Evolutionary conservation across 2,113 vertebrate genomes (phyloP).

Genomic region (Amphilophus citrinellus): DNA sequence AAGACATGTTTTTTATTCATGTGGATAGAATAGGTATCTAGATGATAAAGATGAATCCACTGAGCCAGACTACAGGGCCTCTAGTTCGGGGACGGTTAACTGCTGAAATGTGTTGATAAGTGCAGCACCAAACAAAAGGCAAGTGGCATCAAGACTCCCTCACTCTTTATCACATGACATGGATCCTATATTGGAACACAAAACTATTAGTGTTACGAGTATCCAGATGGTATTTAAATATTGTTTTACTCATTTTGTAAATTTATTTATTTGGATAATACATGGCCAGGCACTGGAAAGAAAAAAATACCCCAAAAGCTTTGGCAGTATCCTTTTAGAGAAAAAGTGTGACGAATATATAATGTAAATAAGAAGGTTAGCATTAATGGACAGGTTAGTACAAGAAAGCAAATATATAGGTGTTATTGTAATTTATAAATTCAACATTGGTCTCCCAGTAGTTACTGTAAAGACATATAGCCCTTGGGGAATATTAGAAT

Average conservation of each 20-base stretch:
- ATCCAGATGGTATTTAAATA: conserved; percentile 10
- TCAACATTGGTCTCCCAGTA: neutral
- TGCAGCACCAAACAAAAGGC: neutral
- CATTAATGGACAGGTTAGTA: neutral
- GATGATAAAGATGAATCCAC: conserved; percentile 29
- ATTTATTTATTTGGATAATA: conserved; percentile 10
- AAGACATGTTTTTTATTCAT: conserved; percentile 58
- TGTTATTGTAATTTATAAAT: neutral
- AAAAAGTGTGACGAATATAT: neutral
- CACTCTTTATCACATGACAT: neutral
- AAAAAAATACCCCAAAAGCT: neutral
- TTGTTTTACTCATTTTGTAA: conserved; percentile 10
- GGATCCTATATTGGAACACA: neutral
- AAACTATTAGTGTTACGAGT: conserved; percentile 18
- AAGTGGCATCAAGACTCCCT: neutral
- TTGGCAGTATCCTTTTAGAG: neutral
- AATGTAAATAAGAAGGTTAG: conserved; percentile 1
- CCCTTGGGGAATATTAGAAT: neutral
- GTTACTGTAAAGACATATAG: neutral
- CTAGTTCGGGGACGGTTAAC: conserved; percentile 38
- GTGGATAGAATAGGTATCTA: conserved; percentile 48
- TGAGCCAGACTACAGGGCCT: conserved; percentile 25
- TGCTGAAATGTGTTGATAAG: conserved; percentile 33
- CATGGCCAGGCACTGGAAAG: neutral
- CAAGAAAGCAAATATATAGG: neutral